Evolutionary conservation across 1,140 invertebrate species (phyloP), one percentile per base, ranked within the genome.

Genomic region (Eciton burchellii): DNA sequence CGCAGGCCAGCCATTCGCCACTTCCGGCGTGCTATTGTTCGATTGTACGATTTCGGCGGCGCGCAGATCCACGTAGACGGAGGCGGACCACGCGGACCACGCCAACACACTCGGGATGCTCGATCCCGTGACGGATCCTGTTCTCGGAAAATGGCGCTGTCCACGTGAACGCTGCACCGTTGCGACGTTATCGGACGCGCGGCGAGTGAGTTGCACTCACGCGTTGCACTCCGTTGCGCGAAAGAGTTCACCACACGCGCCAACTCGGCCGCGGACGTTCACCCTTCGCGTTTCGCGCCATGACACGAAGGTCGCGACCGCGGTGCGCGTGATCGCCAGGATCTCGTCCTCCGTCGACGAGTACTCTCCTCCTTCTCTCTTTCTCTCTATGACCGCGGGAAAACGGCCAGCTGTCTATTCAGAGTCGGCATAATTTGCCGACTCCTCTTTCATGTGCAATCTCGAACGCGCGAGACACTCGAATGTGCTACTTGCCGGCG

Each of bases 1-100:
- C 81, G 70, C 74, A 88, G 84, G 82, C 84, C 74, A 72, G 68
- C 83, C 74, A 84, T 85, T 88, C 79, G 43, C 74, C 87, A 73
- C 87, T 88, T 88, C 86, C 86, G 82, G 72, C 29, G 62, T 60
- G 72, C 54, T 84, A 77, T 72, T 71, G 82, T 86, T 54, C 24
- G n/a, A n/a, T n/a, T n/a, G 66, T 65, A 43, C 74, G 54, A 74
- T 79, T 60, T 60, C n/a, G 52, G 60, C 71, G 59, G 59, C 57
- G 56, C 47, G 29, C 59, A 82, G 70, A 81, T 73, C 52, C 52
- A 26, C 56, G 26, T 60, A 54, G 24, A 47, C 26, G 68, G n/a
- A n/a, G n/a, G n/a, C n/a, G n/a, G n/a, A n/a, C n/a, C n/a, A n/a
- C n/a, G n/a, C n/a, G n/a, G n/a, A n/a, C n/a, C n/a, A n/a, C n/a